phyloP scores from a whole-genome alignment of 2,797 vertebrate genomes.

The Iguana delicatissima region DNA sequence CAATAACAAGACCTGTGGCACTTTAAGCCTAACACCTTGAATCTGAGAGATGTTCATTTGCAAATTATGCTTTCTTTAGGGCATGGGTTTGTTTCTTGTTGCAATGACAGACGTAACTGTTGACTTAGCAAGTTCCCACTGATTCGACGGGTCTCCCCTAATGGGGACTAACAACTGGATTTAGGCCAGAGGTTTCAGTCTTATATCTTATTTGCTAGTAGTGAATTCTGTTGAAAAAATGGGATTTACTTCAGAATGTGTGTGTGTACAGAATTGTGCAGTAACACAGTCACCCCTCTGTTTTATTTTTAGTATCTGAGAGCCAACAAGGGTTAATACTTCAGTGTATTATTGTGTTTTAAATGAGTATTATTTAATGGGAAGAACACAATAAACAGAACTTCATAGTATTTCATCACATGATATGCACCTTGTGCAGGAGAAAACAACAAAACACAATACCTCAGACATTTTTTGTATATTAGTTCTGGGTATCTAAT shows the following conservation, averaged over 20 bases:
- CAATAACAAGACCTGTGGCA: neutral
- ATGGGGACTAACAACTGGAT: no score
- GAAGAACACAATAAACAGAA: constrained; percentile 20
- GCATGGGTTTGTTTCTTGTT: neutral
- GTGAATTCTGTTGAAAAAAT: neutral
- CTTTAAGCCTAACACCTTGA: neutral
- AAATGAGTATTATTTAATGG: neutral
- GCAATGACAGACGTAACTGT: no score
- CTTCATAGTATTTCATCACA: constrained; percentile 13
- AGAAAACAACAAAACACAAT: constrained; percentile 29
- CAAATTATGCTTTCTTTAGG: neutral
- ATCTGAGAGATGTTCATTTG: neutral
- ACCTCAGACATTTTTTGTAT: constrained; percentile 10
- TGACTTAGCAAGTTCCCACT: no score
- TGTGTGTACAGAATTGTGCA: neutral
- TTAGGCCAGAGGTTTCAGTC: neutral
- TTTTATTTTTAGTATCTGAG: constrained; percentile 15
- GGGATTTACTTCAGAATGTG: neutral
- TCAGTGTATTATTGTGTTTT: no score
- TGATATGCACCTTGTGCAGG: neutral
- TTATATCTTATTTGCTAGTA: neutral
- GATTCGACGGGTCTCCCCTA: no score
- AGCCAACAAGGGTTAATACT: neutral
- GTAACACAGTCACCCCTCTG: neutral
- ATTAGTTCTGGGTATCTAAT: neutral